Evolutionary conservation across 2,888 invertebrate species (phyloP).

Genomic region (Orchesellides sinensis): DNA sequence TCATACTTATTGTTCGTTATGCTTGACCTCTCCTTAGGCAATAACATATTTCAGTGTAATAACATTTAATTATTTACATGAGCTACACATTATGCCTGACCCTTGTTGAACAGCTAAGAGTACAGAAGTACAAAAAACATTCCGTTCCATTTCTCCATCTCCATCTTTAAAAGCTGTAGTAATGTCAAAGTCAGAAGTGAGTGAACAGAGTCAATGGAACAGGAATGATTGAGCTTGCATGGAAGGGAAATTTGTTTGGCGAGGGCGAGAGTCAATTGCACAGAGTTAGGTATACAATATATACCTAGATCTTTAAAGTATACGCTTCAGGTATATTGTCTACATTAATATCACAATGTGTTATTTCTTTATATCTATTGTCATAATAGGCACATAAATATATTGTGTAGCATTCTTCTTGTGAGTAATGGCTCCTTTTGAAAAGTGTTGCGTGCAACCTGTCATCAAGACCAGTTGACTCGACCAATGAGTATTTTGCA

Average conservation of each 20-base stretch:
- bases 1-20: not conserved
- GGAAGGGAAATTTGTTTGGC: not conserved
- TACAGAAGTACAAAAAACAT: not conserved
- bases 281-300: not conserved
- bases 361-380: no score
- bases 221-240: not conserved
- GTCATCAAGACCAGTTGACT: constrained; percentile 61
- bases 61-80: no score
- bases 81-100: not conserved
- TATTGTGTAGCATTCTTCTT: constrained; percentile 5
- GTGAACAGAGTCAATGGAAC: not conserved
- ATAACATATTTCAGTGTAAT: no score
- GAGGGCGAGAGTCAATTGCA: not conserved
- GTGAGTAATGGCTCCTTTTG: constrained; percentile 40
- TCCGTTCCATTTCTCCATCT: not conserved
- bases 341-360: no score
- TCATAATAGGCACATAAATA: no score
- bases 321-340: not conserved
- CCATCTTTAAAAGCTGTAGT: not conserved
- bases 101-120: no score
- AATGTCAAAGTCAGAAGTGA: not conserved
- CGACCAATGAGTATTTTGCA: constrained; percentile 64
- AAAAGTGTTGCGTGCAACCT: constrained; percentile 67
- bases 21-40: no score
- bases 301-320: not conserved